Evolutionary conservation across 1,140 invertebrate genomes (phyloP), one percentile per base, ranked within the genome.

Genomic region (Polypedilum pembai): DNA sequence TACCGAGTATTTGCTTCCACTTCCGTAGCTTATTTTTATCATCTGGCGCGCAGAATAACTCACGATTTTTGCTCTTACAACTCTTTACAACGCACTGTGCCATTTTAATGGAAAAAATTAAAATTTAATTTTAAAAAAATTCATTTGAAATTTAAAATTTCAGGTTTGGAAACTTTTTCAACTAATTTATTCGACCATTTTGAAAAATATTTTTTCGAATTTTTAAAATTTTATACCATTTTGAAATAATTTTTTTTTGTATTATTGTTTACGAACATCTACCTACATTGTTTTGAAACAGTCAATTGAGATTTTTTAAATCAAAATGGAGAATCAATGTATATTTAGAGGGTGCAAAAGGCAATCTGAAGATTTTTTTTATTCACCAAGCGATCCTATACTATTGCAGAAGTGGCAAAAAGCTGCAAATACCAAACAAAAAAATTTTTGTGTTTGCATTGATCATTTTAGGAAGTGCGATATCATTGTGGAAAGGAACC

Each of bases 11-110:
- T 56, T 56, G 45, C 12, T 56, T 56, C 45, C 45, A 56, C 12
- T 56, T 56, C 12, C 45, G 8, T 15, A 56, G n/a, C 12, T 56
- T 56, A 15, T 56, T 56, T 15, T 56, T 56, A 56, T 56, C 45
- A 56, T 56, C 45, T 15, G 45, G 45, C 0, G 45, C 12, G n/a
- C 45, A 56, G n/a, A 56, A 56, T 15, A 56, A n/a, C 10, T 56
- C 45, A n/a, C 45, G 12, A 56, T 56, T 56, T n/a, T 56, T 56
- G 45, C 45, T 56, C n/a, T n/a, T 56, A 56, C 45, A 56, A 15
- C 45, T 56, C n/a, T 12, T 12, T n/a, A 56, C 12, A n/a, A 56
- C 15, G n/a, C 45, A 56, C n/a, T 56, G 12, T 56, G 45, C 45
- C 45, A 56, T 56, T 56, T 12, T 56, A n/a, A 45, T 12, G 8